Evolutionary conservation across 1,140 invertebrate species (phyloP).

Genomic region (Sycophila sp.): DNA sequence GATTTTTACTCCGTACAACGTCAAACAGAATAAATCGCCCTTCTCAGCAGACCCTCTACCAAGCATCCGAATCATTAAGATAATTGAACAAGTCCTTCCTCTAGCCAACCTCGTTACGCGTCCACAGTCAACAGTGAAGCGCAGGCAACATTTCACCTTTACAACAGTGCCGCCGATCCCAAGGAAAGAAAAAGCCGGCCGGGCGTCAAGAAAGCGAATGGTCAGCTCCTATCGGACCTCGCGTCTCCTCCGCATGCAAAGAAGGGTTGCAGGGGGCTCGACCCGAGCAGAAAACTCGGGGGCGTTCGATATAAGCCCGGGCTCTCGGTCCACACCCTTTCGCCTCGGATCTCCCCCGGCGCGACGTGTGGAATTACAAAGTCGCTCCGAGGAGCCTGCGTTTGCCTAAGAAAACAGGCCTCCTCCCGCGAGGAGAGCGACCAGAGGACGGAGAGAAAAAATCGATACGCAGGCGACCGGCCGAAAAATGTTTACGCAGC

Average conservation of each 20-base stretch:
- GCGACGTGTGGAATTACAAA: conserved; percentile 29
- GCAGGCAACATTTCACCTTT: too few species aligned
- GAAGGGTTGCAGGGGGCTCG: conserved; percentile 13
- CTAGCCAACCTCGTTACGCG: too few species aligned
- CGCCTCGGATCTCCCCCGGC: background rate
- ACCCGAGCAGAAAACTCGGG: background rate
- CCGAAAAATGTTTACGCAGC: conserved; percentile 27
- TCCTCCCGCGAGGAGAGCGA: too few species aligned
- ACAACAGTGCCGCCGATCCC: too few species aligned
- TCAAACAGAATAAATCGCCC: too few species aligned
- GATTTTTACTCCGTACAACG: too few species aligned
- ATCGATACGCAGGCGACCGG: conserved; percentile 37
- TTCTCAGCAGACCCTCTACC: too few species aligned
- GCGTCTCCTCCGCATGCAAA: conserved; percentile 25
- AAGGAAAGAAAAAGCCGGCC: too few species aligned
- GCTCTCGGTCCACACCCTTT: background rate
- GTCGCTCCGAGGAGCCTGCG: background rate
- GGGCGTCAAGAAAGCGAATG: background rate
- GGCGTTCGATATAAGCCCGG: conserved; percentile 16
- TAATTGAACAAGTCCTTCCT: too few species aligned
- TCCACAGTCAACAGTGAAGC: too few species aligned
- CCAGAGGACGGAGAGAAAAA: conserved; percentile 9
- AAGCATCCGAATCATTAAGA: too few species aligned
- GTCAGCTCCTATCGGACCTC: background rate
- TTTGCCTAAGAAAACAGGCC: conserved; percentile 22